Conservation (phyloP, 37 sponge, comb jelly and placozoan species). For the Chondrosia reniformis region DNA sequence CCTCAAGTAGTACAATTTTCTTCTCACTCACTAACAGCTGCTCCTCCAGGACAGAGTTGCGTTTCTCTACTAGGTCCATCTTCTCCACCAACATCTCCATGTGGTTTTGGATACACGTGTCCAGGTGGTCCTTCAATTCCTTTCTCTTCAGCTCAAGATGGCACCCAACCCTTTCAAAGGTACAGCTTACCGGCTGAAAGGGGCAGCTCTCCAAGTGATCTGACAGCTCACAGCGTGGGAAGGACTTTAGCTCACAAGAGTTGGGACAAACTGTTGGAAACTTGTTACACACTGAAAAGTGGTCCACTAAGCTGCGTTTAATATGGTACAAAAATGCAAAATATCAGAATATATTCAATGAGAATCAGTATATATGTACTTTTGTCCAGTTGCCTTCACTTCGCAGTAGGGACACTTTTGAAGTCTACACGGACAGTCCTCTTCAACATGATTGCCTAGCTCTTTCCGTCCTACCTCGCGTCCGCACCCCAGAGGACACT, state of each 20-base stretch:
- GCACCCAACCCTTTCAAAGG: not conserved
- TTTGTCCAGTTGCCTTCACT: not conserved
- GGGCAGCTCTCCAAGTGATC: conserved; percentile 1
- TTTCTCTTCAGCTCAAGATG: not conserved
- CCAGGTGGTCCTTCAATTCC: conserved; percentile 2
- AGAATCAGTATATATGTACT: not conserved
- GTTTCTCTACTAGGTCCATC: not conserved
- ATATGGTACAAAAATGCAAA: not conserved
- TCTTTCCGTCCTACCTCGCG: not conserved
- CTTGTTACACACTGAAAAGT: not conserved
- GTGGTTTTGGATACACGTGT: not conserved
- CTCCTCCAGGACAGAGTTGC: not conserved
- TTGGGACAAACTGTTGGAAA: not conserved
- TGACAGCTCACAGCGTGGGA: conserved; percentile 6
- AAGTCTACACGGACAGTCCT: not conserved
- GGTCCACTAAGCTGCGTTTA: not conserved
- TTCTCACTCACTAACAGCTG: not conserved
- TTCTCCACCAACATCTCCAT: not conserved
- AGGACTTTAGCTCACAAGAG: not conserved
- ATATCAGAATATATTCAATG: not conserved
- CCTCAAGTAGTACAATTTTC: not conserved
- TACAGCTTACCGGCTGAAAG: conserved; percentile 7
- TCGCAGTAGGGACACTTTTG: conserved; percentile 1
- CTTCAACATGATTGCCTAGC: not conserved
- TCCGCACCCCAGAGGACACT: conserved; percentile 1